Evolutionary conservation across 2,113 vertebrate species (phyloP), one percentile per base, ranked within the genome.

Genomic region (Odobenus rosmarus): DNA sequence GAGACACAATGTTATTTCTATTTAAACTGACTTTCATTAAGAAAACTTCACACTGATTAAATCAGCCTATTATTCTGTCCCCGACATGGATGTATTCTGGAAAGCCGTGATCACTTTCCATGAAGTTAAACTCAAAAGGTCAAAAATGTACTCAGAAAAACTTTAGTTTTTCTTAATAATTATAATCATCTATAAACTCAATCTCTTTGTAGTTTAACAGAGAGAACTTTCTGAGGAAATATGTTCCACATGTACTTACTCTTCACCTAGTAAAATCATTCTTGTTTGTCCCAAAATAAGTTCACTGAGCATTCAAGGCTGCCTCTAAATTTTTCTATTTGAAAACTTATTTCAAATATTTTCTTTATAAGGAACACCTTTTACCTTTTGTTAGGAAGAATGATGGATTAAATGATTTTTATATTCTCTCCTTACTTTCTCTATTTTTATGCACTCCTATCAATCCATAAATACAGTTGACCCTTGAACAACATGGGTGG

Each of bases 311-410:
- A 53, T 74, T 81, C 59, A 11, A 53, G 33, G 4, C 57, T 57
- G 15, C 12, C 59, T 31, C 39, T 91, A 62, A 87, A 87, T 46
- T 31, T 85, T 92, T 24, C 79, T 62, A 36, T 77, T 67, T 95
- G 36, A 85, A 80, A 92, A 28, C 26, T 76, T 49, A 87, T 95
- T 71, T 94, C 33, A 96, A 83, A 28, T 93, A 57, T 15, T 95
- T 62, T 72, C 42, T 85, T 69, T 80, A 49, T 19, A 81, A 91
- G 18, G 53, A 76, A 88, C 4, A 69, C 36, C 39, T 15, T 91
- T 95, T 93, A 62, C 28, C 28, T 81, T 93, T 36, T 77, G 57
- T 13, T 74, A 74, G 36, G 4, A 87, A 93, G 33, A 93, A 59
- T 23, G 2, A 71, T 46, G 3, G 24, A 51, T 69, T 93, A 71